Percentiles rank a stretch among this genome's conserved stretches.
phyloP scores from a whole-genome alignment of 2,113 vertebrate genomes.

The Hemiprocne comata region DNA sequence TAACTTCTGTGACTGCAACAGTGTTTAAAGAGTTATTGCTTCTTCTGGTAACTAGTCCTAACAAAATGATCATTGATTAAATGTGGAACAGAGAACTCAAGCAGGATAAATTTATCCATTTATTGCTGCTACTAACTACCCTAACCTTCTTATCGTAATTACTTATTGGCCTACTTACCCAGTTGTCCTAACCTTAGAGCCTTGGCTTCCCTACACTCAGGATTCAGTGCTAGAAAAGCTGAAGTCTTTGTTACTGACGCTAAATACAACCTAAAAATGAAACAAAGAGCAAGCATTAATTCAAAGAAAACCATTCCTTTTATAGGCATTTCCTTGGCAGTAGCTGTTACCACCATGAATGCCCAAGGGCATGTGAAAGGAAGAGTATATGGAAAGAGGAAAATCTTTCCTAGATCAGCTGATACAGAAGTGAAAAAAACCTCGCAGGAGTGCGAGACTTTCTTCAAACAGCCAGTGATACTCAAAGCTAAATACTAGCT shows the following conservation, averaged over 20 bases:
- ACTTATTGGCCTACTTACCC: slow-evolving; percentile 63
- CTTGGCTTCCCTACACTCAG: slow-evolving; percentile 32
- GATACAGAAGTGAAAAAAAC: background rate
- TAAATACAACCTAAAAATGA: slow-evolving; percentile 15
- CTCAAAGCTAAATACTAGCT: background rate
- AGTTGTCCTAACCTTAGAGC: background rate
- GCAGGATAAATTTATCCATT: slow-evolving; percentile 25
- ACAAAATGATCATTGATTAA: background rate
- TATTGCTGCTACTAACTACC: slow-evolving; percentile 39
- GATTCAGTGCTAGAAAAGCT: slow-evolving; percentile 8
- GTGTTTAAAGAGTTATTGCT: background rate
- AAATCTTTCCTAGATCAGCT: background rate
- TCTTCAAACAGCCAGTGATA: background rate
- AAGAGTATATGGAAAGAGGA: background rate
- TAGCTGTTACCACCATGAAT: background rate
- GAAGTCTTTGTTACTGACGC: slow-evolving; percentile 29
- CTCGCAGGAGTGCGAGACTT: background rate
- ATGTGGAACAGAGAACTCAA: slow-evolving; percentile 39
- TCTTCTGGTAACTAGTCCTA: background rate
- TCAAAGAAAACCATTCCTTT: background rate
- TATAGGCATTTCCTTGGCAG: background rate
- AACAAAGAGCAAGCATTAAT: background rate
- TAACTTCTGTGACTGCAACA: background rate
- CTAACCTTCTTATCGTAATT: slow-evolving; percentile 66
- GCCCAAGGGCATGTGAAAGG: background rate